These are phyloP conservation scores for Andrena trimmerana DNA, from an alignment of 2,888 invertebrate species.

Conservation along the genomic window DNA sequence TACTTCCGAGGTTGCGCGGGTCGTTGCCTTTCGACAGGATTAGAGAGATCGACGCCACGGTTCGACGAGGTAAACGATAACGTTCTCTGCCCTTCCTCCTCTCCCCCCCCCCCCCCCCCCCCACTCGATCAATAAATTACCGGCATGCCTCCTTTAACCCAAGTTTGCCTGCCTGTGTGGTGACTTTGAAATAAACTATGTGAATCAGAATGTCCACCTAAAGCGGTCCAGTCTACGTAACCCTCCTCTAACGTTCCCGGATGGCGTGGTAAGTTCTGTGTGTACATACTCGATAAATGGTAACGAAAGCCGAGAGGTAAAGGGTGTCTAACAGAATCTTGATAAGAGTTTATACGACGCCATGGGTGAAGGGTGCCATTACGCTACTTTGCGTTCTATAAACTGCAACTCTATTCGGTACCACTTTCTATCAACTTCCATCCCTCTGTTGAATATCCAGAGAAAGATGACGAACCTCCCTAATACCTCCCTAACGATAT, in stretches of 20 bases:
- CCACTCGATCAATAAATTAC: not conserved
- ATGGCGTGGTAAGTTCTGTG: not conserved
- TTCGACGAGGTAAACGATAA: conserved; percentile 9
- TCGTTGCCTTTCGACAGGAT: conserved; percentile 10
- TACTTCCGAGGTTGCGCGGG: not conserved
- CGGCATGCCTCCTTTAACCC: conserved; percentile 47
- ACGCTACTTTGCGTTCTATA: no score
- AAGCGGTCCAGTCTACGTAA: not conserved
- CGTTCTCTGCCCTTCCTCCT: not conserved
- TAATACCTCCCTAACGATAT: no score
- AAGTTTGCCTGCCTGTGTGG: conserved; percentile 41
- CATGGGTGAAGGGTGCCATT: no score
- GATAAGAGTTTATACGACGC: no score
- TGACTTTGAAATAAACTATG: conserved; percentile 63
- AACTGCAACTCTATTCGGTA: no score
- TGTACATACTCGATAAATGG: not conserved
- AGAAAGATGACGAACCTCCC: no score
- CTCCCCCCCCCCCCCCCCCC: no score
- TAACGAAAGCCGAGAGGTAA: no score
- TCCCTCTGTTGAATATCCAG: no score
- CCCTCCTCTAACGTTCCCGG: no score
- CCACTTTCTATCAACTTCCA: no score
- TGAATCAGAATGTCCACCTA: conserved; percentile 41
- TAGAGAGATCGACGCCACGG: not conserved
- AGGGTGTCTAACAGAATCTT: no score